These are phyloP conservation scores for Agrenia bidenticulata DNA, from an alignment of 2,888 invertebrate genomes.

Conservation along the genomic window DNA sequence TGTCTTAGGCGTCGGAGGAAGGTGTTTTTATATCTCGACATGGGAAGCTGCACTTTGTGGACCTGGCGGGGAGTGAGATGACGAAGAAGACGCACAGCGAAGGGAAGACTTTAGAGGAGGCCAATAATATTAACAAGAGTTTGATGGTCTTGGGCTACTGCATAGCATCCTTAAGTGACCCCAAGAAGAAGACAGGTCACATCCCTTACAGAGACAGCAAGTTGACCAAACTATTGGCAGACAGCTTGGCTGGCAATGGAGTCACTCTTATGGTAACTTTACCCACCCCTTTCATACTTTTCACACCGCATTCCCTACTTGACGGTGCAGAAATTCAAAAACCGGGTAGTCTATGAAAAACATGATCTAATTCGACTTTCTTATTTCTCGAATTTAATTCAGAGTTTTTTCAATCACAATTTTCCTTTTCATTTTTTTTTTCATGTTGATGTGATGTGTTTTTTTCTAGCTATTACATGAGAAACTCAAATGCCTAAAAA, in stretches of 20 bases:
- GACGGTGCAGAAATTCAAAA: too few relatives aligned
- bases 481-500: too few relatives aligned
- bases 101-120: conserved; percentile 85
- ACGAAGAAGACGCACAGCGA: conserved; percentile 86
- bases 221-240: conserved; percentile 86
- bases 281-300: too few relatives aligned
- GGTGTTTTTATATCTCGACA: conserved; percentile 85
- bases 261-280: conserved; percentile 92
- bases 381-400: too few relatives aligned
- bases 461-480: too few relatives aligned
- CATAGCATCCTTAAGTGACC: conserved; percentile 85
- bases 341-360: too few relatives aligned
- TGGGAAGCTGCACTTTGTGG: conserved; percentile 94
- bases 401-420: too few relatives aligned
- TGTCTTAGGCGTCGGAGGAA: conserved; percentile 61
- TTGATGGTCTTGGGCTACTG: conserved; percentile 93
- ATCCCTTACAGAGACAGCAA: conserved; percentile 94
- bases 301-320: too few relatives aligned
- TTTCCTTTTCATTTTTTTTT: neutral
- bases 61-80: conserved; percentile 95
- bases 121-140: conserved; percentile 94
- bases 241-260: conserved; percentile 90
- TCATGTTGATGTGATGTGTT: too few relatives aligned
- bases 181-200: conserved; percentile 75
- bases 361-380: too few relatives aligned